Base-by-base conservation (phyloP, 1,140 invertebrate species). In the Dryas iulia region DNA sequence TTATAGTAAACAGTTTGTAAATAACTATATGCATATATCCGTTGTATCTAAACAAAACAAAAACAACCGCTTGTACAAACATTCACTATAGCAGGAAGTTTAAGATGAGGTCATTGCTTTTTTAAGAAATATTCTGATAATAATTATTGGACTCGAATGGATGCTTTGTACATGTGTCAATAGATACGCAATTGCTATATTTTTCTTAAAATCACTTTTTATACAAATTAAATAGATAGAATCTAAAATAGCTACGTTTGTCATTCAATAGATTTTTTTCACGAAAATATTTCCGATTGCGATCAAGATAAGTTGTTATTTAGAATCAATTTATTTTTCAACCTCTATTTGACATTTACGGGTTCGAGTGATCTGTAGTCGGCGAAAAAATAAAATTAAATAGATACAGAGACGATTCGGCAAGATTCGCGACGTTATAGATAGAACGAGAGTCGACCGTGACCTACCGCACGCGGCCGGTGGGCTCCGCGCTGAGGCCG, bases 401-500 rank as follows among this genome's bases (percentile, higher is more conserved):
- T 52, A 59, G 47, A 69, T 35, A 47, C 39, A 21, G 18, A 47
- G 18, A 3, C 39, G 39, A 21, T 18, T 68, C 59, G 53, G 35
- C 65, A 54, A 70, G 63, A 63, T 59, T 69, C 66, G 54, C 67
- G 35, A 28, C 24, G 64, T 61, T 64, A 64, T 52, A 68, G 67
- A 61, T 74, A 75, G 73, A 79, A 64, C 76, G 79, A 77, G 78
- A 72, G 56, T 21, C 64, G 74, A 71, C 71, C 82, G 65, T 78
- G 81, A 83, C 80, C 83, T 83, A 86, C 81, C 81, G 74, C 81
- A 86, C 78, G 72, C 67, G 56, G 70, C 71, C 66, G 73, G 53
- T 57, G 74, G 67, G 68, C 69, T 69, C 71, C 69, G 54, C 72
- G 56, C 58, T 30, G 26, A 61, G 60, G 56, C 30, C 66, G 54